Percentiles rank a stretch among this genome's conserved stretches.
These are phyloP conservation scores for Agrotis exclamationis DNA, from an alignment of 2,888 invertebrate genomes.

Conservation along the genomic window DNA sequence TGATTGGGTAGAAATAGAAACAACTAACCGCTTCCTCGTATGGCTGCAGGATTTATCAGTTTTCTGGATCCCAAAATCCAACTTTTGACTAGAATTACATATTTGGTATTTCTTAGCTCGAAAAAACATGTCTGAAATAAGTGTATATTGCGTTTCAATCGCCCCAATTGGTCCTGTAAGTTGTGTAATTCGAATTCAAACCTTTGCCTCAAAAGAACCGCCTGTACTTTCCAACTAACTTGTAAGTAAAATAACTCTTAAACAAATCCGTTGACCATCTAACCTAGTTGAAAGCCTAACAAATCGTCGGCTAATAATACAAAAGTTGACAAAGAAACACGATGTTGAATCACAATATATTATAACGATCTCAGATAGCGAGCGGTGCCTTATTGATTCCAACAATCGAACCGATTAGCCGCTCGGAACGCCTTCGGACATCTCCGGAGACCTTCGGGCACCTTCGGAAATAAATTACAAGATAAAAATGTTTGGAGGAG, in stretches of 20 bases:
- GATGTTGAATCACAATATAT: slow-evolving; percentile 66
- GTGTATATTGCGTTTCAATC: no score
- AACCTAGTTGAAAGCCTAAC: slow-evolving; percentile 48
- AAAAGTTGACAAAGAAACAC: slow-evolving; percentile 65
- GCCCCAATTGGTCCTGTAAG: no score
- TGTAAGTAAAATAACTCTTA: background rate
- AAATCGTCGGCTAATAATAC: slow-evolving; percentile 66
- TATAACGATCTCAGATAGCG: slow-evolving; percentile 75
- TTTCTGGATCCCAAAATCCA: background rate
- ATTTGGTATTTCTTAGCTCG: background rate
- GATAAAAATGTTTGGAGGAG: slow-evolving; percentile 55
- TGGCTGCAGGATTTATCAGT: background rate
- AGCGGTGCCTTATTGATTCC: slow-evolving; percentile 79
- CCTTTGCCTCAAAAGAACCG: background rate
- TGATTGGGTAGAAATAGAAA: no score
- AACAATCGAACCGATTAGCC: slow-evolving; percentile 79
- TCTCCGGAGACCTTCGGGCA: slow-evolving; percentile 42
- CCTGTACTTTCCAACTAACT: background rate
- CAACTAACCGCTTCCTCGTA: background rate
- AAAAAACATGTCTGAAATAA: no score
- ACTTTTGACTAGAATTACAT: background rate
- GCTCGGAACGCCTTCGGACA: slow-evolving; percentile 53
- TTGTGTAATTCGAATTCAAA: background rate
- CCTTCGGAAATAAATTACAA: slow-evolving; percentile 39
- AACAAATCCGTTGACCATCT: slow-evolving; percentile 5